phyloP scores from a whole-genome alignment of 2,113 vertebrate genomes.

The Thamnaconus septentrionalis region DNA sequence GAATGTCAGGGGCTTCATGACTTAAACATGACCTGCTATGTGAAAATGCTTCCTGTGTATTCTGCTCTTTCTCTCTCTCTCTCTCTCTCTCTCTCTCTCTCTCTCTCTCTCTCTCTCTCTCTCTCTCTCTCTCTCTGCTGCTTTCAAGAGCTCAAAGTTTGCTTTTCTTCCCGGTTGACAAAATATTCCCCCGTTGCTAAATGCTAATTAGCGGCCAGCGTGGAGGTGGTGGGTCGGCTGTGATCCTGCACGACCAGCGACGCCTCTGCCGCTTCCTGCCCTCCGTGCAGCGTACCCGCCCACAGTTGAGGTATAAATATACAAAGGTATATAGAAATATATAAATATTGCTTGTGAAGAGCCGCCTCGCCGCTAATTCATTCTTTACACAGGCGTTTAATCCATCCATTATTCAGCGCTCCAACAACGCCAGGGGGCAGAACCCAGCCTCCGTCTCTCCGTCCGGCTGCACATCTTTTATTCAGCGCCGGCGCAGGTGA shows the following conservation, averaged over 20 bases:
- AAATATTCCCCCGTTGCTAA: slow-evolving; percentile 73
- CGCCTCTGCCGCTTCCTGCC: too few relatives aligned
- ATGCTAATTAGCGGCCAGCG: slow-evolving; percentile 67
- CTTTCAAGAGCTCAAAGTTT: slow-evolving; percentile 71
- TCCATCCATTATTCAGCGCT: slow-evolving; percentile 71
- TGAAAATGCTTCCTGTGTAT: slow-evolving; percentile 76
- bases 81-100: slow-evolving; percentile 44
- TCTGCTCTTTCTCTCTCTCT: slow-evolving; percentile 54
- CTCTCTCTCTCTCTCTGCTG: slow-evolving; percentile 29
- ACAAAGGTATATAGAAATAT: too few relatives aligned
- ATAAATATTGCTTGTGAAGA: slow-evolving; percentile 38
- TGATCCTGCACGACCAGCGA: slow-evolving; percentile 23
- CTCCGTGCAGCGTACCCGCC: too few relatives aligned
- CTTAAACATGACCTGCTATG: slow-evolving; percentile 75
- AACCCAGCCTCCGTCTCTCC: slow-evolving; percentile 64
- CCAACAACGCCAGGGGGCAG: slow-evolving; percentile 67
- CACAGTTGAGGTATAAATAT: too few relatives aligned
- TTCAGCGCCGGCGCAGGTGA: slow-evolving; percentile 69
- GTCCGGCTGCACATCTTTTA: slow-evolving; percentile 71
- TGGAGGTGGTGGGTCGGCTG: slow-evolving; percentile 20
- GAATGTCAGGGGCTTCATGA: slow-evolving; percentile 74
- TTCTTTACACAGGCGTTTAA: slow-evolving; percentile 71
- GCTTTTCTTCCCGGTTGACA: slow-evolving; percentile 62
- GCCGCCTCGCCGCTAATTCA: slow-evolving; percentile 54
- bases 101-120: slow-evolving; percentile 27